Percentiles rank a stretch among this genome's conserved stretches.
phyloP scores from a whole-genome alignment of 2,797 vertebrate species.

The Cuculus canorus region DNA sequence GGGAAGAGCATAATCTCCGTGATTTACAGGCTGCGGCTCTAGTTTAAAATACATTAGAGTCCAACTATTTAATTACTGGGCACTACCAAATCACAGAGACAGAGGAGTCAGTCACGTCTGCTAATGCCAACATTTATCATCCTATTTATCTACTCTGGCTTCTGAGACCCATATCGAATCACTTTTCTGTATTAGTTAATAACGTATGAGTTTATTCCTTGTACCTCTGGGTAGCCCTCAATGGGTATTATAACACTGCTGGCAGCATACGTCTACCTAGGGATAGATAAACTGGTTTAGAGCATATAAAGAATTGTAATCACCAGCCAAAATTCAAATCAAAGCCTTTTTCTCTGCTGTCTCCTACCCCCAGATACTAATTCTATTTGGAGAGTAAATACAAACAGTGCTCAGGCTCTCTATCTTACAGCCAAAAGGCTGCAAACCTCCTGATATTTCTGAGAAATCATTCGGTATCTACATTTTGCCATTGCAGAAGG shows the following conservation, averaged over 20 bases:
- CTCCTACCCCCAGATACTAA: background rate
- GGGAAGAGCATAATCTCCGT: slow-evolving; percentile 52
- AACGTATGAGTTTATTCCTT: slow-evolving; percentile 41
- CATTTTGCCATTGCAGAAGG: background rate
- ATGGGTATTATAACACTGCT: slow-evolving; percentile 37
- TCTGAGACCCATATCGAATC: slow-evolving; percentile 64
- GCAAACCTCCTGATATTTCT: background rate
- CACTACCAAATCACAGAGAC: slow-evolving; percentile 68
- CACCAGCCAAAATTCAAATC: slow-evolving; percentile 25
- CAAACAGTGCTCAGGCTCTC: background rate
- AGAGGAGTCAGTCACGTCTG: slow-evolving; percentile 67
- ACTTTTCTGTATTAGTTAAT: slow-evolving; percentile 59
- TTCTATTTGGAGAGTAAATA: background rate
- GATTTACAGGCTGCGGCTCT: slow-evolving; percentile 66
- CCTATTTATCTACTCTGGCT: slow-evolving; percentile 68
- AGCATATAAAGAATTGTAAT: slow-evolving; percentile 27
- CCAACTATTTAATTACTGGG: slow-evolving; percentile 73
- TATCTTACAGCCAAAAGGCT: background rate
- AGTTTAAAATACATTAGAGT: slow-evolving; percentile 71
- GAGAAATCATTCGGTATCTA: background rate
- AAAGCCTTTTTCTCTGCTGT: background rate
- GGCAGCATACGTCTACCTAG: slow-evolving; percentile 55
- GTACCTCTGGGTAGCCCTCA: slow-evolving; percentile 43
- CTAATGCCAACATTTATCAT: slow-evolving; percentile 72
- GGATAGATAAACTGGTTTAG: slow-evolving; percentile 52